Conservation (phyloP, 2,797 vertebrate genomes). For the Picus viridis region DNA sequence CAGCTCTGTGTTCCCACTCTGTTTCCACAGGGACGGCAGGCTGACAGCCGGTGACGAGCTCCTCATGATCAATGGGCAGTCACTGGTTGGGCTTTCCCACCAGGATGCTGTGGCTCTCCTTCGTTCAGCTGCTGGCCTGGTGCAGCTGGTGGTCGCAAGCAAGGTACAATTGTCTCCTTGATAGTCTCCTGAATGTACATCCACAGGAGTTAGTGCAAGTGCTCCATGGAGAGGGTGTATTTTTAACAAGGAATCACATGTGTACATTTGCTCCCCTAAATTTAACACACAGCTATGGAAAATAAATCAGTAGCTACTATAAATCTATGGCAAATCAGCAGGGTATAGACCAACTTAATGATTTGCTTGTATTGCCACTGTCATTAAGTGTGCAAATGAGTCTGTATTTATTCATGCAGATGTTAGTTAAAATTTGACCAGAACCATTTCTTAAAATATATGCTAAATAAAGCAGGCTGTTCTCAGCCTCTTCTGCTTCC, state of each 20-base stretch:
- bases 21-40: conserved; percentile 89
- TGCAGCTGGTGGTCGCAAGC: conserved; percentile 93
- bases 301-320: not conserved
- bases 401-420: conserved; percentile 22
- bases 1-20: conserved; percentile 1
- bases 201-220: not conserved
- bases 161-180: conserved; percentile 80
- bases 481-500: not conserved
- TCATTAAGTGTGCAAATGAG: not conserved
- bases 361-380: conserved; percentile 33
- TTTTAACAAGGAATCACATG: not conserved
- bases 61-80: conserved; percentile 94
- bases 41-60: conserved; percentile 91
- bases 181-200: not conserved
- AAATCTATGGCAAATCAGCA: not conserved
- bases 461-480: conserved; percentile 6
- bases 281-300: not conserved
- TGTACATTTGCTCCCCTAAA: not conserved
- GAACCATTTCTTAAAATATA: conserved; percentile 16
- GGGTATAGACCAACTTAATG: not conserved
- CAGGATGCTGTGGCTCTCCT: conserved; percentile 92
- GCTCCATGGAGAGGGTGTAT: accelerated
- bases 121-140: conserved; percentile 86
- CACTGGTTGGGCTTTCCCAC: conserved; percentile 93
- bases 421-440: not conserved